These are phyloP conservation scores for Portevinia maculata DNA, from an alignment of 2,888 invertebrate genomes.

Conservation along the genomic window DNA sequence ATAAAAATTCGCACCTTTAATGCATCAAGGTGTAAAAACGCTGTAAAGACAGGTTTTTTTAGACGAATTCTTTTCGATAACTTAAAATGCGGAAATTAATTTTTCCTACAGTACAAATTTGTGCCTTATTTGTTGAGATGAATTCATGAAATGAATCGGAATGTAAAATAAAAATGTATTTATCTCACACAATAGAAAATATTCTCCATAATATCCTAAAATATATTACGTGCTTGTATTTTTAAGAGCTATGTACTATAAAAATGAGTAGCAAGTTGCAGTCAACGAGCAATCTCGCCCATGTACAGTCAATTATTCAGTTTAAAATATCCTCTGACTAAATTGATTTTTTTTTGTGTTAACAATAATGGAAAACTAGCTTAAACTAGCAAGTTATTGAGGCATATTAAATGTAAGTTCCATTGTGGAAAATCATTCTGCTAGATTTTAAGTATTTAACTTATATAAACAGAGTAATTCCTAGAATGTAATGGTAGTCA, in stretches of 20 bases:
- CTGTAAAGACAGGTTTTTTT: not conserved
- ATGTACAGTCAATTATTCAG: slow-evolving; percentile 41
- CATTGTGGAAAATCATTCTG: not conserved
- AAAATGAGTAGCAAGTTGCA: slow-evolving; percentile 6
- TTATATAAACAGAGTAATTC: slow-evolving; percentile 4
- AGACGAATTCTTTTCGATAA: slow-evolving; percentile 51
- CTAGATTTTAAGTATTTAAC: slow-evolving; percentile 3
- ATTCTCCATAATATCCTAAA: slow-evolving; percentile 27
- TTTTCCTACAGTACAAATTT: slow-evolving; percentile 76
- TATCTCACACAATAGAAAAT: slow-evolving; percentile 46
- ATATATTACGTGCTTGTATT: slow-evolving; percentile 33
- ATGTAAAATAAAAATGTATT: slow-evolving; percentile 28
- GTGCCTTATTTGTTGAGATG: slow-evolving; percentile 76
- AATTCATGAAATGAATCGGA: slow-evolving; percentile 44
- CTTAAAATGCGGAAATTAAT: slow-evolving; percentile 58
- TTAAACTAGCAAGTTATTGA: not conserved
- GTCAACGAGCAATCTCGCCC: slow-evolving; percentile 15
- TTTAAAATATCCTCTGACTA: slow-evolving; percentile 13
- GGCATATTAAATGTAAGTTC: not conserved
- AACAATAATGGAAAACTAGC: not conserved
- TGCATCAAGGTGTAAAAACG: not conserved
- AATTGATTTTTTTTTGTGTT: not conserved
- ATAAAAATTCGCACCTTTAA: no score
- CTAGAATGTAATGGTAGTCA: slow-evolving; percentile 7
- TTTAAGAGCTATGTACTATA: slow-evolving; percentile 10